Conservation (phyloP, 2,797 vertebrate genomes). For the Bufotes viridis region DNA sequence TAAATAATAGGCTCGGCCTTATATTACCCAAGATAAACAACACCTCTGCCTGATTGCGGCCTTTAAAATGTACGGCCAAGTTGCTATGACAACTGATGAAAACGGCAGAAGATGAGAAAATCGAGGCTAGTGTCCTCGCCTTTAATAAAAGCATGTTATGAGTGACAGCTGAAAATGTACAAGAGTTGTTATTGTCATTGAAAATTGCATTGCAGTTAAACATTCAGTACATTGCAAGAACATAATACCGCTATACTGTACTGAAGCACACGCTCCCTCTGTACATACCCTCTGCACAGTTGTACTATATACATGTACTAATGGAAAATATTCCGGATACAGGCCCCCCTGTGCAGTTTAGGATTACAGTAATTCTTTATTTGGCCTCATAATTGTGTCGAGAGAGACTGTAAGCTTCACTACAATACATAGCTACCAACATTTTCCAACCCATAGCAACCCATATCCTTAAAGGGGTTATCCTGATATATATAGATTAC, state of each 20-base stretch:
- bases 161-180: slow-evolving; percentile 1
- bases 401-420: too few relatives aligned
- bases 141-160: slow-evolving; percentile 16
- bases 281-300: background rate
- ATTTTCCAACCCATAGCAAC: too few relatives aligned
- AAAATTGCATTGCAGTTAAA: background rate
- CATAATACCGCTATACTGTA: background rate
- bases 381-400: background rate
- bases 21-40: slow-evolving; percentile 7
- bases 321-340: background rate
- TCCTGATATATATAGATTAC: too few relatives aligned
- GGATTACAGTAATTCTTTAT: background rate
- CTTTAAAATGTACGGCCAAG: slow-evolving; percentile 24
- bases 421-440: too few relatives aligned
- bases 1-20: background rate
- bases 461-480: too few relatives aligned
- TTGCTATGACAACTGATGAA: slow-evolving; percentile 38
- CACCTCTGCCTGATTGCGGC: background rate
- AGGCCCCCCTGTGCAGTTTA: too few relatives aligned
- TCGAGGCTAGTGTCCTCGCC: slow-evolving; percentile 12
- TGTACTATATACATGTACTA: background rate
- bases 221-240: background rate
- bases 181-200: background rate
- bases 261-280: background rate
- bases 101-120: background rate